Percentiles rank a stretch among this genome's conserved stretches.
phyloP scores from a whole-genome alignment of 2,113 vertebrate genomes.

The Apistogramma diplotaenia region DNA sequence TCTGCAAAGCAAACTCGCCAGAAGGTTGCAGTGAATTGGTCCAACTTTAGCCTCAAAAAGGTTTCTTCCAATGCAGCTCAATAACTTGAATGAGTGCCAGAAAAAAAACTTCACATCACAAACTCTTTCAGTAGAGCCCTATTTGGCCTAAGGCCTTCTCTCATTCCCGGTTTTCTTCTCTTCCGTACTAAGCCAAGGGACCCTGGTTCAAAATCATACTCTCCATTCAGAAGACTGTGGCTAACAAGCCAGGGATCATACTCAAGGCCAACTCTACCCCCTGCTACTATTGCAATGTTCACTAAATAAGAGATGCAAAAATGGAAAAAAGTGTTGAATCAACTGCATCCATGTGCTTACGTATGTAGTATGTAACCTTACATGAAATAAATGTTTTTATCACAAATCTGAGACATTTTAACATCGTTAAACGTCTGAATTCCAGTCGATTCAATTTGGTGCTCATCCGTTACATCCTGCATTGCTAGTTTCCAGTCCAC shows the following conservation, averaged over 20 bases:
- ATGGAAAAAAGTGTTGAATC: constrained; percentile 56
- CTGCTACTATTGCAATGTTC: constrained; percentile 63
- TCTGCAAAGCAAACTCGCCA: constrained; percentile 98
- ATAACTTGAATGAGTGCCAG: constrained; percentile 77
- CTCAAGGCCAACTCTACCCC: constrained; percentile 55
- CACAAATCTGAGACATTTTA: constrained; percentile 74
- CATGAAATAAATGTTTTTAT: constrained; percentile 82
- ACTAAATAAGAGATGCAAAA: constrained; percentile 62
- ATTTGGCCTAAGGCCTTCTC: constrained; percentile 66
- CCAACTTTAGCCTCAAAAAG: constrained; percentile 99
- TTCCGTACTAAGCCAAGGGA: constrained; percentile 69
- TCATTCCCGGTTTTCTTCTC: constrained; percentile 67
- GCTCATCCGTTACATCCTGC: constrained; percentile 22
- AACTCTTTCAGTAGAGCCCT: constrained; percentile 65
- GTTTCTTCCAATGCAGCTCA: constrained; percentile 93
- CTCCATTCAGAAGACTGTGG: constrained; percentile 65
- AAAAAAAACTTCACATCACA: constrained; percentile 47
- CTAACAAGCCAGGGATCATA: constrained; percentile 49
- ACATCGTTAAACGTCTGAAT: constrained; percentile 62
- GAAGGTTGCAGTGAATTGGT: constrained; percentile 99
- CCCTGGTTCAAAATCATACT: constrained; percentile 60
- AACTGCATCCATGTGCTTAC: constrained; percentile 73
- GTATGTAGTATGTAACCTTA: constrained; percentile 81
- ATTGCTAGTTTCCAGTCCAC: constrained; percentile 19
- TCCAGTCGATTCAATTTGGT: constrained; percentile 54